Conservation (phyloP, 2,113 vertebrate species). For the Chaetorhynchus papuensis region DNA sequence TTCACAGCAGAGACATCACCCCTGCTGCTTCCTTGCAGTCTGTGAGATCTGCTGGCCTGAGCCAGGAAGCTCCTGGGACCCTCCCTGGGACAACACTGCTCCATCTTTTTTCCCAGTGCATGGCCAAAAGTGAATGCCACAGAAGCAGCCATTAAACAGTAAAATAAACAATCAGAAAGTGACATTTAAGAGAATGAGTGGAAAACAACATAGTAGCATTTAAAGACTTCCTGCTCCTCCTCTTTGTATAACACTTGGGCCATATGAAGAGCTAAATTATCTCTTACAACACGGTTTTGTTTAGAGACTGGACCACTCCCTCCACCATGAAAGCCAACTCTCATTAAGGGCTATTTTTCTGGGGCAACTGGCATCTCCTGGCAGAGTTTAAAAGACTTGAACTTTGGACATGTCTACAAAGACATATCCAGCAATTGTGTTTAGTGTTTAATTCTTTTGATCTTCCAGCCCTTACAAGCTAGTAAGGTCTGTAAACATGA, state of each 20-base stretch:
- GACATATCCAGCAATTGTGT: background rate
- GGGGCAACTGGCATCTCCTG: background rate
- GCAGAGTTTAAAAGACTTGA: background rate
- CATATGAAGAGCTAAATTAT: background rate
- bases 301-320: background rate
- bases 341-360: background rate
- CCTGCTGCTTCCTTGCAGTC: background rate
- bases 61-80: background rate
- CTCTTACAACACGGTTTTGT: background rate
- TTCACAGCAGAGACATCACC: background rate
- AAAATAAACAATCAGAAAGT: background rate
- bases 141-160: background rate
- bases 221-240: background rate
- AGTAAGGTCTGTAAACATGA: background rate
- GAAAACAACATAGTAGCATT: background rate
- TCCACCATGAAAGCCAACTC: background rate
- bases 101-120: background rate
- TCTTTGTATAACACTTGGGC: background rate
- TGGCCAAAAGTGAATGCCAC: background rate
- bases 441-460: background rate
- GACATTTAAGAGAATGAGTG: background rate
- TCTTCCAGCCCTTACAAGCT: background rate
- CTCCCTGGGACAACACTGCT: rapidly evolving
- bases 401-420: background rate
- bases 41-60: background rate